phyloP scores from a whole-genome alignment of 1,140 invertebrate species.

The Drosophila arawakana region DNA sequence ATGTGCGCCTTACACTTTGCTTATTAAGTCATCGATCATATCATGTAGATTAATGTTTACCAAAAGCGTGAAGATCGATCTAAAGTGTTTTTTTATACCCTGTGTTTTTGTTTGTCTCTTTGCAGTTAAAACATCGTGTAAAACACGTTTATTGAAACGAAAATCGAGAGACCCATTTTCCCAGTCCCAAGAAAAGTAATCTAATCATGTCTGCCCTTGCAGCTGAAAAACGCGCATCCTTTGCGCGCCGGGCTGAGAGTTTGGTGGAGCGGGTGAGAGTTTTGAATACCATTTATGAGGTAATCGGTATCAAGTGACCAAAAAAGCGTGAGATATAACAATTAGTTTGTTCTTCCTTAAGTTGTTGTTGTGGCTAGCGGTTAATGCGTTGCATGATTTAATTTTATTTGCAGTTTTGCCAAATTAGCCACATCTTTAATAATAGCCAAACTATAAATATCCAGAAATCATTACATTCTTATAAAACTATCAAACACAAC shows the following conservation, averaged over 20 bases:
- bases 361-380: conserved; percentile 40
- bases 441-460: conserved; percentile 19
- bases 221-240: conserved; percentile 75
- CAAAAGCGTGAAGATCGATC: no score
- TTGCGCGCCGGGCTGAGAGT: conserved; percentile 83
- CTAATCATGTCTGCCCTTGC: conserved; percentile 55
- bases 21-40: conserved; percentile 1
- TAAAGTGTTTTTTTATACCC: no score
- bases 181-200: background rate
- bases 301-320: conserved; percentile 83
- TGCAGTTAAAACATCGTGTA: conserved; percentile 22
- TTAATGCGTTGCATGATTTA: conserved; percentile 29
- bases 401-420: conserved; percentile 50
- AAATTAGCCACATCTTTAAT: conserved; percentile 41
- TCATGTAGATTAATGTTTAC: background rate
- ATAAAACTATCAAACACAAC: conserved; percentile 10
- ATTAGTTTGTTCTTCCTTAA: conserved; percentile 50
- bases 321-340: conserved; percentile 75
- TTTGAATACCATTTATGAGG: conserved; percentile 84
- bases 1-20: background rate
- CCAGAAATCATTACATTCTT: conserved; percentile 1
- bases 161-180: conserved; percentile 11
- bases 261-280: conserved; percentile 84
- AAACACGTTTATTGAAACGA: conserved; percentile 1
- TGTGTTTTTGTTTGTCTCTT: conserved; percentile 26